phyloP scores from a whole-genome alignment of 2,113 vertebrate genomes.

The Falco punctatus region DNA sequence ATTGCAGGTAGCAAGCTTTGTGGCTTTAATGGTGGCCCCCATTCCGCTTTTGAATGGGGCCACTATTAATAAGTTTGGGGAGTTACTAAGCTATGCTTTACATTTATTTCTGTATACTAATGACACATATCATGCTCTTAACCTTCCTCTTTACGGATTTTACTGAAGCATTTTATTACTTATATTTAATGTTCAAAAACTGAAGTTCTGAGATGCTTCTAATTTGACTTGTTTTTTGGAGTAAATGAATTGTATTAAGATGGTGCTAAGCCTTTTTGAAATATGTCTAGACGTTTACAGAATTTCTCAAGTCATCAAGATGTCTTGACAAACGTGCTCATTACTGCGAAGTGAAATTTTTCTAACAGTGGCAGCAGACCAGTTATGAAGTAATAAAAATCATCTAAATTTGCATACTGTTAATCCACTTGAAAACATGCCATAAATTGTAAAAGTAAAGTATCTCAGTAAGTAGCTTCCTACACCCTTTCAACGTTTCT shows the following conservation, averaged over 20 bases:
- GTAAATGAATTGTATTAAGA: constrained; percentile 2
- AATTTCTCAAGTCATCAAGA: constrained; percentile 14
- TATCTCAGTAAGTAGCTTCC: not conserved
- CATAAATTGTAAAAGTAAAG: not conserved
- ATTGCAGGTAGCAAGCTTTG: not conserved
- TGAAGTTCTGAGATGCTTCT: not conserved
- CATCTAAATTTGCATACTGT: not conserved
- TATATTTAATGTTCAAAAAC: not conserved
- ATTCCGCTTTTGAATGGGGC: not conserved
- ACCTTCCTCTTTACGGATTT: not conserved
- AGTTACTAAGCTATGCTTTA: not conserved
- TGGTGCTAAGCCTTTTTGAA: not conserved
- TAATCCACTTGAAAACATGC: not conserved
- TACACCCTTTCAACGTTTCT: not conserved
- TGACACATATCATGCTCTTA: not conserved
- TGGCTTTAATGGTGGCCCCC: not conserved
- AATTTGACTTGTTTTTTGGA: not conserved
- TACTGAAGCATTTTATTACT: not conserved
- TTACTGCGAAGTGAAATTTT: constrained; percentile 2
- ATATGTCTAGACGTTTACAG: not conserved
- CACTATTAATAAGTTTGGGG: not conserved
- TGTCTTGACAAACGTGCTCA: not conserved
- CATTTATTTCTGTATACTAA: not conserved
- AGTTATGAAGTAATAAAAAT: not conserved
- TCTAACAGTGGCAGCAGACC: not conserved